phyloP scores from a whole-genome alignment of 2,888 invertebrate species.

The Synanthedon formicaeformis region DNA sequence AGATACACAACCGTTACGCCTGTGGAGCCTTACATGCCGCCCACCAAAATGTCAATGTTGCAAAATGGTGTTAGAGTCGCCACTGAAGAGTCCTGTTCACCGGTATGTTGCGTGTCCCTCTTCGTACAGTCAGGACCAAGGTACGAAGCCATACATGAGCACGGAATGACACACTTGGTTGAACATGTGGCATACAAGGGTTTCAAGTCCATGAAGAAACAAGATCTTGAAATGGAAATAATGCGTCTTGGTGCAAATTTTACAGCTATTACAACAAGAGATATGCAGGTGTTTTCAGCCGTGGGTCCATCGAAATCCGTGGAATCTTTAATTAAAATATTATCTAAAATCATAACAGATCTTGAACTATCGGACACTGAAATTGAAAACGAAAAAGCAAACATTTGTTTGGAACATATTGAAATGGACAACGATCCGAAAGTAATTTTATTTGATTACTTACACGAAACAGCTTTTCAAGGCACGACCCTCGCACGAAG shows the following conservation, averaged over 20 bases:
- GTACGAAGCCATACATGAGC: slow-evolving; percentile 30
- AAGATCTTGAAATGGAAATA: slow-evolving; percentile 18
- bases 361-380: slow-evolving; percentile 22
- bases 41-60: slow-evolving; percentile 15
- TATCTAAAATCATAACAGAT: slow-evolving; percentile 27
- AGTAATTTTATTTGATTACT: slow-evolving; percentile 48
- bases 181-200: slow-evolving; percentile 49
- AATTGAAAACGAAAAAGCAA: slow-evolving; percentile 27
- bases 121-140: slow-evolving; percentile 38
- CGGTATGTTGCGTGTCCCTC: slow-evolving; percentile 28
- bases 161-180: slow-evolving; percentile 47
- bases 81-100: slow-evolving; percentile 23
- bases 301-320: slow-evolving; percentile 14
- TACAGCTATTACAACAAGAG: slow-evolving; percentile 30
- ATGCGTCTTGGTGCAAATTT: slow-evolving; percentile 21
- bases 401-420: slow-evolving; percentile 32
- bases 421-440: slow-evolving; percentile 42
- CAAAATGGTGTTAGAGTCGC: slow-evolving; percentile 39
- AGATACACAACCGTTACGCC: not conserved
- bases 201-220: slow-evolving; percentile 14
- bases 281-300: slow-evolving; percentile 35
- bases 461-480: slow-evolving; percentile 61
- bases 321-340: slow-evolving; percentile 13
- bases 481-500: slow-evolving; percentile 47
- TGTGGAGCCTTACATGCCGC: not conserved